A percentile compares a stretch with the other conserved stretches of the same genome.
Evolutionary conservation across 1,140 invertebrate genomes (phyloP).

Genomic region (Caenorhabditis briggsae): DNA sequence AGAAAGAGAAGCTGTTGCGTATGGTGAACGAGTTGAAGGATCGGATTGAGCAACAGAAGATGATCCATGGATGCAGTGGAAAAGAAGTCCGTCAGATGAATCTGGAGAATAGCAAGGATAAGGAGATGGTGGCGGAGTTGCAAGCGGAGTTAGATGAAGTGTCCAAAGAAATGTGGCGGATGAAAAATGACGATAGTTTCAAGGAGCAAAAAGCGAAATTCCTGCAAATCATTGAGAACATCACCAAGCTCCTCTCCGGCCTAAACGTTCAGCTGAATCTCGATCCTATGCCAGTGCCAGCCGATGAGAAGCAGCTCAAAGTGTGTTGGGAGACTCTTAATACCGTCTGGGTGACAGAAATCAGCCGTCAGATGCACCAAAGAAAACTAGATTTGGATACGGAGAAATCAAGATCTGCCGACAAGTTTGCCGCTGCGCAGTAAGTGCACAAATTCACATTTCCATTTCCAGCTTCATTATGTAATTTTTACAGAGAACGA

Average conservation of each 20-base stretch:
- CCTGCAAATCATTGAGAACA: not conserved
- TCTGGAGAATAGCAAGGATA: conserved; percentile 26
- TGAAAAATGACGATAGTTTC: conserved; percentile 6
- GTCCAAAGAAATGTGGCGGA: conserved; percentile 1
- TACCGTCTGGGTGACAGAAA: not conserved
- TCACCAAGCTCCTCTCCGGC: not conserved
- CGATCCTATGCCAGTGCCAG: not conserved
- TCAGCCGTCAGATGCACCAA: conserved; percentile 27
- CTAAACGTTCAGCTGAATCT: conserved; percentile 8
- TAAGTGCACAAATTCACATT: no score
- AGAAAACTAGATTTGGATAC: conserved; percentile 20
- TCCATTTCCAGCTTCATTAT: not conserved
- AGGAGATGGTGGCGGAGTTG: conserved; percentile 1
- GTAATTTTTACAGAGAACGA: conserved; percentile 18
- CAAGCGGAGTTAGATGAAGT: not conserved
- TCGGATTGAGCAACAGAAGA: conserved; percentile 1
- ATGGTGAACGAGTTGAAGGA: conserved; percentile 35
- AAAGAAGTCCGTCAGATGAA: conserved; percentile 21
- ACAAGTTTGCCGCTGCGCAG: not conserved
- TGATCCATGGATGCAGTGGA: not conserved
- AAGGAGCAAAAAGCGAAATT: conserved; percentile 28
- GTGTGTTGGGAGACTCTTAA: not conserved
- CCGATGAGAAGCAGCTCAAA: not conserved
- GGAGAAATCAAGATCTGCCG: not conserved
- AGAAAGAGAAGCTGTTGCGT: not conserved